Percentiles rank a stretch among this genome's conserved stretches.
Evolutionary conservation across 2,113 vertebrate genomes (phyloP).

Genomic region (Balaeniceps rex): DNA sequence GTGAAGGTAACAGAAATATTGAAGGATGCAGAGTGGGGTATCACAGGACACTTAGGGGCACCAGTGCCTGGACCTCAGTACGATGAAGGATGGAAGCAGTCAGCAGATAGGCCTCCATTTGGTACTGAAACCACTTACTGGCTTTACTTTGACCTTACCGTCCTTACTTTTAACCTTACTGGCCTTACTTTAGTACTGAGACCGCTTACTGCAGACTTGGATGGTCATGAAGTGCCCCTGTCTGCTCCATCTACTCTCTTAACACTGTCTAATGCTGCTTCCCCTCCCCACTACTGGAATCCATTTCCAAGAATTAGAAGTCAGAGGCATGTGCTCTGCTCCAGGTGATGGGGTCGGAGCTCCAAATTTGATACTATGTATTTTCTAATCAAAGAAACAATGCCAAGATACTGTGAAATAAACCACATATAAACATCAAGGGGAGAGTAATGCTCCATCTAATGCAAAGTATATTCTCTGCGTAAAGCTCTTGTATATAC

Average conservation of each 20-base stretch:
- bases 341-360: not conserved
- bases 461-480: not conserved
- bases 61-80: not conserved
- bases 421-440: not conserved
- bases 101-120: not conserved
- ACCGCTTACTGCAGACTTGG: not conserved
- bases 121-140: not conserved
- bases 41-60: not conserved
- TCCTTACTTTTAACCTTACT: not conserved
- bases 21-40: not conserved
- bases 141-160: not conserved
- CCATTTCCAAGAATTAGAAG: not conserved
- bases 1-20: not conserved
- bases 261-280: not conserved
- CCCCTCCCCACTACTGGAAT: not conserved
- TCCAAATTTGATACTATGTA: not conserved
- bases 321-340: not conserved
- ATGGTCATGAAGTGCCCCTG: not conserved
- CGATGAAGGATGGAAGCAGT: not conserved
- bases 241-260: not conserved
- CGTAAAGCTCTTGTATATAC: not conserved
- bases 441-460: not conserved
- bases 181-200: not conserved
- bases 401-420: not conserved
- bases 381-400: not conserved